phyloP scores from a whole-genome alignment of 2,797 vertebrate genomes.

The Spheniscus humboldti region DNA sequence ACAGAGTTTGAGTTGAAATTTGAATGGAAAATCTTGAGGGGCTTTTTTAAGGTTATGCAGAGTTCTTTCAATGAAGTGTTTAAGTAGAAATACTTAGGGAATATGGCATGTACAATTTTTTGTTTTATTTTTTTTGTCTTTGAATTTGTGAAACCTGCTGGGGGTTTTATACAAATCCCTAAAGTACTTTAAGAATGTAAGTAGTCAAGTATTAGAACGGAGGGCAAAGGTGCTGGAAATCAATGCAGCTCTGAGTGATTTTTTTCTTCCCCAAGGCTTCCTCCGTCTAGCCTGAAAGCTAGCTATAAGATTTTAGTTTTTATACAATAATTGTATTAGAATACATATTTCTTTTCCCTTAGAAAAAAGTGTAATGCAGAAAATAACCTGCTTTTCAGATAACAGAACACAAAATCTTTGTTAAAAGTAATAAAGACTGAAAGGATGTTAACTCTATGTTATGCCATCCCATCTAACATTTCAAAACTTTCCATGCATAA shows the following conservation, averaged over 20 bases:
- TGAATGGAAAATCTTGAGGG: neutral
- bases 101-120: accelerated
- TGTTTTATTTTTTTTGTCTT: neutral
- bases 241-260: neutral
- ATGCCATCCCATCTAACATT: neutral
- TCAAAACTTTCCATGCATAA: neutral
- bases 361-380: neutral
- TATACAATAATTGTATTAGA: neutral
- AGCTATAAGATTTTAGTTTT: neutral
- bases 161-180: neutral
- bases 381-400: neutral
- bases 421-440: neutral
- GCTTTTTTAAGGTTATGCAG: neutral
- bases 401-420: neutral
- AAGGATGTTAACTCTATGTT: neutral
- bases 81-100: neutral
- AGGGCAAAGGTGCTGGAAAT: neutral
- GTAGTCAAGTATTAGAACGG: neutral
- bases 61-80: neutral
- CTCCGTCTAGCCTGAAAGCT: neutral
- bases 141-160: neutral
- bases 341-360: neutral
- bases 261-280: neutral
- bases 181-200: neutral
- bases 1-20: neutral